Percentiles rank a stretch among this genome's conserved stretches.
Evolutionary conservation across 2,888 invertebrate species (phyloP).

Genomic region (Chouioia cunea): DNA sequence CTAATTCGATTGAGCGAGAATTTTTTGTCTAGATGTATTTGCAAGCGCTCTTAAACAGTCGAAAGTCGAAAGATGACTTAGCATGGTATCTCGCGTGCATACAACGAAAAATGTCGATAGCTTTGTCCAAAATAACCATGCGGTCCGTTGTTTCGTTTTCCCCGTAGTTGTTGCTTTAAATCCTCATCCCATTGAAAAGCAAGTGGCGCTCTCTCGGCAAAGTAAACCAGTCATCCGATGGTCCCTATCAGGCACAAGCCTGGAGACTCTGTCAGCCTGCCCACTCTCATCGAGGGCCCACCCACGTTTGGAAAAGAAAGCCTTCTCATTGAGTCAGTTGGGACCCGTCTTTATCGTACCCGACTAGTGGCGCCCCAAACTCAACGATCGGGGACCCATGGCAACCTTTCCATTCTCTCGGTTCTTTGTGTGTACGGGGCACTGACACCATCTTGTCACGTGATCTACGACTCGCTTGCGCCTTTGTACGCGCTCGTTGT

Average conservation of each 20-base stretch:
- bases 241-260: conserved; percentile 9
- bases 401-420: conserved; percentile 30
- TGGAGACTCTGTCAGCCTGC: conserved; percentile 46
- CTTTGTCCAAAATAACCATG: too few species aligned
- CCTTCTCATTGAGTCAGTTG: background rate
- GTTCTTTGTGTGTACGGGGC: conserved; percentile 54
- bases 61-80: too few species aligned
- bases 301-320: conserved; percentile 58
- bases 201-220: background rate
- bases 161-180: too few species aligned
- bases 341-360: conserved; percentile 47
- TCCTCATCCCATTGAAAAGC: conserved; percentile 2
- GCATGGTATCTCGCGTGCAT: too few species aligned
- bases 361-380: conserved; percentile 60
- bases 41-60: too few species aligned
- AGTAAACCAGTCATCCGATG: conserved; percentile 20
- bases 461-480: conserved; percentile 48
- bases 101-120: too few species aligned
- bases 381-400: conserved; percentile 20
- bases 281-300: conserved; percentile 57
- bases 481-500: conserved; percentile 43
- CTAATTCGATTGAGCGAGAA: too few species aligned
- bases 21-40: too few species aligned
- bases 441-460: conserved; percentile 56
- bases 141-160: too few species aligned